These are phyloP conservation scores for Crossaster papposus DNA, from an alignment of 53 echinoderm and acorn worm genomes.

Conservation along the genomic window DNA sequence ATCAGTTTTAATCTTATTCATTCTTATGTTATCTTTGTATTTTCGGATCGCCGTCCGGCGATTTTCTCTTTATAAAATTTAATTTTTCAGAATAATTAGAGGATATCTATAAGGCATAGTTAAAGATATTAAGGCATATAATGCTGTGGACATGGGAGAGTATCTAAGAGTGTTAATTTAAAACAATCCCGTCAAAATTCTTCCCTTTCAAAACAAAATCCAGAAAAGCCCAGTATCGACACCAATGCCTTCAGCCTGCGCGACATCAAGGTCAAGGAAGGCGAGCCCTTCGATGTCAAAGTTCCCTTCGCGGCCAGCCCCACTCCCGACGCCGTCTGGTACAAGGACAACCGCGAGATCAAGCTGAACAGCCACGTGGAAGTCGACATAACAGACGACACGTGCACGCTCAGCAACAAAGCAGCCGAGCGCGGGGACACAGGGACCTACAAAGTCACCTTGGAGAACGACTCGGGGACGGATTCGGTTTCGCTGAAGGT, in stretches of 20 bases:
- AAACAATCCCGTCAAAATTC: too few species aligned
- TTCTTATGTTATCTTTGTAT: too few species aligned
- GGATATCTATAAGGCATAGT: too few species aligned
- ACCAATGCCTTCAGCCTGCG: slow-evolving; percentile 69
- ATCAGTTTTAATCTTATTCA: too few species aligned
- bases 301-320: slow-evolving; percentile 89
- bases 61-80: too few species aligned
- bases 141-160: too few species aligned
- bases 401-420: slow-evolving; percentile 65
- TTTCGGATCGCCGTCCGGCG: too few species aligned
- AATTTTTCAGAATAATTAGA: too few species aligned
- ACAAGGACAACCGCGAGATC: slow-evolving; percentile 88
- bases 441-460: slow-evolving; percentile 82
- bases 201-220: too few species aligned
- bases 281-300: slow-evolving; percentile 78
- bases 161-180: too few species aligned
- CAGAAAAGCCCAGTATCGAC: slow-evolving; percentile 88
- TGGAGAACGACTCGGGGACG: slow-evolving; percentile 86
- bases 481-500: slow-evolving; percentile 80
- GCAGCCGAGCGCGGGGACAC: slow-evolving; percentile 75
- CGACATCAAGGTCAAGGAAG: slow-evolving; percentile 83
- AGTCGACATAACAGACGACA: slow-evolving; percentile 72
- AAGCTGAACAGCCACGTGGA: slow-evolving; percentile 49
- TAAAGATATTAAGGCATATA: too few species aligned
- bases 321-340: slow-evolving; percentile 80